Conservation (phyloP, 2,888 invertebrate species). For the Polietes domitor region DNA sequence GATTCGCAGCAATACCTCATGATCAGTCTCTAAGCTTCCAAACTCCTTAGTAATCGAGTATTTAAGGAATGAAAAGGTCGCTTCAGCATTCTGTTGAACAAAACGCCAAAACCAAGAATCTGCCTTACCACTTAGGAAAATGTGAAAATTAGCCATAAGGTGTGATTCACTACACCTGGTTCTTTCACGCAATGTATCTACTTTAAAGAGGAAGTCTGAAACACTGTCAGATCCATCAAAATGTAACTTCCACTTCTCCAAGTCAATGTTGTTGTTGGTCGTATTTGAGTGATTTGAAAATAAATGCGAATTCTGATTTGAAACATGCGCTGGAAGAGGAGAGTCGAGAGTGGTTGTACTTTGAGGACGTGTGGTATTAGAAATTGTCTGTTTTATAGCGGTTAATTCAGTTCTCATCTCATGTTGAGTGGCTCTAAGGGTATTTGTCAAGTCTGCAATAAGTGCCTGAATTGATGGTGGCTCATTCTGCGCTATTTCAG, state of each 20-base stretch:
- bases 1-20: slow-evolving; percentile 24
- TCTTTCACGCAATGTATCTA: slow-evolving; percentile 15
- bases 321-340: too few relatives aligned
- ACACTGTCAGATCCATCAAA: slow-evolving; percentile 32
- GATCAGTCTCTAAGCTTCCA: background rate
- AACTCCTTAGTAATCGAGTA: slow-evolving; percentile 20
- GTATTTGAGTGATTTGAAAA: too few relatives aligned
- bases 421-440: too few relatives aligned
- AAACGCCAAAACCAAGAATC: slow-evolving; percentile 37
- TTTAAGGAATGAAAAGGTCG: background rate
- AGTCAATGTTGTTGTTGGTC: too few relatives aligned
- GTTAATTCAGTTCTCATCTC: too few relatives aligned
- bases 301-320: too few relatives aligned
- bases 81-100: slow-evolving; percentile 14
- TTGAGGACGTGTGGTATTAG: too few relatives aligned
- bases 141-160: slow-evolving; percentile 6
- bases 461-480: too few relatives aligned
- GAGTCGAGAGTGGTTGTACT: too few relatives aligned
- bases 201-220: slow-evolving; percentile 30
- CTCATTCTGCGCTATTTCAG: too few relatives aligned
- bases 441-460: too few relatives aligned
- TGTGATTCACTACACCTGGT: background rate
- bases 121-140: slow-evolving; percentile 16
- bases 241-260: slow-evolving; percentile 38
- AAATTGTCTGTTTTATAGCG: too few relatives aligned